Conservation (phyloP, 2,113 vertebrate genomes). For the Notarius lentiginosus region DNA sequence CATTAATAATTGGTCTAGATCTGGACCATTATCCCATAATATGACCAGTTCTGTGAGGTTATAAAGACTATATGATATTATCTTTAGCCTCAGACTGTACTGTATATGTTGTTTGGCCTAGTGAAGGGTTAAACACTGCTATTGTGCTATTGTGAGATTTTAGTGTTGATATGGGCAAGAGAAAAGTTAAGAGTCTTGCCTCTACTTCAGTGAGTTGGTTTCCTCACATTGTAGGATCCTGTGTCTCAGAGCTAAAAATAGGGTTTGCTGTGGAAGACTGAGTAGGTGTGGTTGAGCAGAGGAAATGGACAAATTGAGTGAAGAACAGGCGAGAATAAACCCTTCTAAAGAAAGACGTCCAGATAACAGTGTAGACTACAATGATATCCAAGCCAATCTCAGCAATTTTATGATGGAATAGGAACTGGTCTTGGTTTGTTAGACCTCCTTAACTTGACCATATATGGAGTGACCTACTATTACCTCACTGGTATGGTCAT, state of each 20-base stretch:
- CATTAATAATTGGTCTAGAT: neutral
- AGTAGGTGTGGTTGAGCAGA: conserved; percentile 1
- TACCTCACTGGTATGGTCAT: neutral
- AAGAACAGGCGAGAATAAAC: neutral
- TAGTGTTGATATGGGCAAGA: neutral
- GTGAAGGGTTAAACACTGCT: neutral
- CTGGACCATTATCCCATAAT: neutral
- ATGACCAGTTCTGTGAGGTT: neutral
- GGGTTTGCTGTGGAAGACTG: neutral
- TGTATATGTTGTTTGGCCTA: neutral
- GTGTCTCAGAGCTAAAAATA: neutral
- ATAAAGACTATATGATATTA: neutral
- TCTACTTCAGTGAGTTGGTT: neutral
- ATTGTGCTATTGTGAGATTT: neutral
- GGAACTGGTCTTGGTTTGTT: neutral
- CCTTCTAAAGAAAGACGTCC: neutral
- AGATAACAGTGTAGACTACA: neutral
- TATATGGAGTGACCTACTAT: neutral
- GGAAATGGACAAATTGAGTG: neutral
- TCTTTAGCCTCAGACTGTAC: neutral
- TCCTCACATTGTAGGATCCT: neutral
- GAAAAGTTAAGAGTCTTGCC: neutral
- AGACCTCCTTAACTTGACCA: neutral
- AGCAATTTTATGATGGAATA: neutral
- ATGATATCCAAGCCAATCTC: neutral